Conservation (phyloP, 1,140 invertebrate genomes). For the Harpegnathos saltator region DNA sequence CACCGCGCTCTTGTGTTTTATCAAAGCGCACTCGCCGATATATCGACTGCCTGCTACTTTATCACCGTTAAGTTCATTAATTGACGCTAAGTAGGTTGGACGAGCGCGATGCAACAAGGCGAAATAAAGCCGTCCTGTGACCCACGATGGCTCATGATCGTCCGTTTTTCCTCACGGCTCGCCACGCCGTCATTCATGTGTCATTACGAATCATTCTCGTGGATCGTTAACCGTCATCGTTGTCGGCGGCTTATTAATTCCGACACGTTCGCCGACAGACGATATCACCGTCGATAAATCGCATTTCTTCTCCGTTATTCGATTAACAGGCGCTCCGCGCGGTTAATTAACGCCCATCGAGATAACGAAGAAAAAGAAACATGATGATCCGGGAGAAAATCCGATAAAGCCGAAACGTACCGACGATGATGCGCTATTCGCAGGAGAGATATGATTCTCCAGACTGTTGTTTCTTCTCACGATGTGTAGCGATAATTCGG, state of each 20-base stretch:
- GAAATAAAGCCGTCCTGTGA: conserved; percentile 34
- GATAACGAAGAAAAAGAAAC: conserved; percentile 39
- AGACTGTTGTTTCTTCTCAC: not conserved
- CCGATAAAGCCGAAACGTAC: conserved; percentile 25
- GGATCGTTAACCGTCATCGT: conserved; percentile 43
- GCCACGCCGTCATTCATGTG: conserved; percentile 14
- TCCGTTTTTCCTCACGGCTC: not conserved
- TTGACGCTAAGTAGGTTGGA: conserved; percentile 52
- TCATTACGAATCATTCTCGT: conserved; percentile 40
- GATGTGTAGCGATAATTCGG: not conserved
- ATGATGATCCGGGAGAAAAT: conserved; percentile 13
- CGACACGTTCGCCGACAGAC: conserved; percentile 11
- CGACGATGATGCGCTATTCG: not conserved
- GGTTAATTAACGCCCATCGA: conserved; percentile 62
- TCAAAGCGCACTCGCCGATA: conserved; percentile 53
- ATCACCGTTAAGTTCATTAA: conserved; percentile 52
- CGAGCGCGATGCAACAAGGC: conserved; percentile 3
- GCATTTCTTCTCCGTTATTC: conserved; percentile 60
- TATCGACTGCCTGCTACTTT: conserved; percentile 30
- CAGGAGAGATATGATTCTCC: not conserved
- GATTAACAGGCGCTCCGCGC: conserved; percentile 53
- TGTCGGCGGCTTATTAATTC: conserved; percentile 54
- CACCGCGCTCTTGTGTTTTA: conserved; percentile 29
- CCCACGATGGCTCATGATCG: not conserved
- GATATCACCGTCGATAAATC: conserved; percentile 53